Evolutionary conservation across 2,888 invertebrate species (phyloP), one percentile per base, ranked within the genome.

Genomic region (Sarcophaga variegata): DNA sequence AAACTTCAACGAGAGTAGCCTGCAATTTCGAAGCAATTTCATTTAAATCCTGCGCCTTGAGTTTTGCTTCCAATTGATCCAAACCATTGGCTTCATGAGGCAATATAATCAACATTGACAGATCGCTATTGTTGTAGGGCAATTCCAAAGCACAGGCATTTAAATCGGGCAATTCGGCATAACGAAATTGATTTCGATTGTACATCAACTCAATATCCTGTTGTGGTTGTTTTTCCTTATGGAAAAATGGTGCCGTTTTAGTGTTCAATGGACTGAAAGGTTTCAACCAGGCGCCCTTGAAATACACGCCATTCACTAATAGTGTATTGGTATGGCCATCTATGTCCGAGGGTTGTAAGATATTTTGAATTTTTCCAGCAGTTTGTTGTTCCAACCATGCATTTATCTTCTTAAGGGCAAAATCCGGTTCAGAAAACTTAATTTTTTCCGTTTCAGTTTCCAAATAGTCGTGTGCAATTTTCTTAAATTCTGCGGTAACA

Each of bases 271-370:
- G n/a, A 20, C 66, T 81, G 90, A 98, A 98, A 89, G 95, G 94
- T 45, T 94, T 92, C 62, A 94, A 93, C 97, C 98, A 98, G 54
- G 95, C 94, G 4, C n/a, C n/a, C n/a, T n/a, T n/a, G n/a, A n/a
- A n/a, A n/a, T n/a, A n/a, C n/a, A n/a, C n/a, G n/a, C 97, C 97
- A 91, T 97, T 98, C 3, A 97, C 95, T 6, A 98, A 94, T 3
- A 98, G 95, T 81, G 97, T 93, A 75, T 95, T 94, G 1, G 97
- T 97, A 0, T 93, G 90, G 0, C 77, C 70, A 90, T 94, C 90
- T 0, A 97, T 91, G 90, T 94, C 94, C 88, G 94, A 95, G 2
- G 95, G 22, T 0, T 94, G 90, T 69, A 99, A 94, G 4, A 99
- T 94, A 89, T 97, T 94, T 89, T 96, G 96, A 88, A 99, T 98